A percentile compares a stretch with the other conserved stretches of the same genome.
These are phyloP conservation scores for Zaprionus bogoriensis DNA, from an alignment of 2,888 invertebrate species.

Conservation along the genomic window DNA sequence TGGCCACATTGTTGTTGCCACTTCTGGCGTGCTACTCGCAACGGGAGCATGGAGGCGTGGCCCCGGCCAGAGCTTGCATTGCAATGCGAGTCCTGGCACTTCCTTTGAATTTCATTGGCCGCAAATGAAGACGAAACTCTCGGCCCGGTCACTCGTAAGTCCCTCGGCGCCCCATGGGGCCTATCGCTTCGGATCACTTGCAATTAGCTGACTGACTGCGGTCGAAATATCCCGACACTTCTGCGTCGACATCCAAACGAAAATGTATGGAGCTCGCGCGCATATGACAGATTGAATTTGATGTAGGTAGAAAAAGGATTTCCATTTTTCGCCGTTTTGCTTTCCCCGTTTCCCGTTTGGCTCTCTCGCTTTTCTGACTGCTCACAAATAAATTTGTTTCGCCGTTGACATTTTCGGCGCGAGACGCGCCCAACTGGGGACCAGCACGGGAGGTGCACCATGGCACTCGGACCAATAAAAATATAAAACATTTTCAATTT, in stretches of 20 bases:
- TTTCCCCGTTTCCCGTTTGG: neutral
- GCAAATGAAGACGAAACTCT: constrained; percentile 13
- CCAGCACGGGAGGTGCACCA: neutral
- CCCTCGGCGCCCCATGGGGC: neutral
- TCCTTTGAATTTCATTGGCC: constrained; percentile 20
- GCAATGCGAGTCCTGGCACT: neutral
- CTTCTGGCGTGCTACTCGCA: neutral
- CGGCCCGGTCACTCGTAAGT: constrained; percentile 22
- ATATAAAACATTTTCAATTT: constrained; percentile 66
- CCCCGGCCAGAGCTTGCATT: neutral
- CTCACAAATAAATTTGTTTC: constrained; percentile 21
- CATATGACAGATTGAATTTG: constrained; percentile 33
- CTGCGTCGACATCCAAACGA: neutral
- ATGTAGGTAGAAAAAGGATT: constrained; percentile 17
- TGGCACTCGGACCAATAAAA: constrained; percentile 29
- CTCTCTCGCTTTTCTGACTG: neutral
- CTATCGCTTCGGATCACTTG: constrained; percentile 21
- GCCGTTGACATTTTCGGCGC: constrained; percentile 37
- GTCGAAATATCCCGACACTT: constrained; percentile 18
- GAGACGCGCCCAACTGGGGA: neutral
- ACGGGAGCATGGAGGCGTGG: neutral
- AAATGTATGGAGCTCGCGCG: constrained; percentile 9
- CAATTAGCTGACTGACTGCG: constrained; percentile 43
- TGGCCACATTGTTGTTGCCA: constrained; percentile 24
- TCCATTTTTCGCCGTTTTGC: neutral